Base-by-base conservation (phyloP, 1,140 invertebrate species). In the Zaprionus kolodkinae region DNA sequence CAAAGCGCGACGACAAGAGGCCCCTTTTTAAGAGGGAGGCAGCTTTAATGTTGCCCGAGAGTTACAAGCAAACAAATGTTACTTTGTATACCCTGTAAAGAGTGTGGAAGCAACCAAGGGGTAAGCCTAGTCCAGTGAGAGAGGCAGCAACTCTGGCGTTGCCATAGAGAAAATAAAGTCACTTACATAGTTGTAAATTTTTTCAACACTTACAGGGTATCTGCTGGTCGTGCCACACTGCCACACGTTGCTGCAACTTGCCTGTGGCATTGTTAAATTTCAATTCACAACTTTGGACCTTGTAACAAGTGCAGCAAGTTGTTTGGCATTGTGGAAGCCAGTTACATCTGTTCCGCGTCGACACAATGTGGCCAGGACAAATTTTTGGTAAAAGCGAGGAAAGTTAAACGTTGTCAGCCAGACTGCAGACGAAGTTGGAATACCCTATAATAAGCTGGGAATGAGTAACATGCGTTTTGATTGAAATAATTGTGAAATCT, bases 271-370 rank as follows among this genome's bases (percentile, higher is more conserved):
- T 81, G 82, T 84, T 86, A 68, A 86, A 84, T 86, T 84, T 68
- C 70, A 85, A 84, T 86, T 81, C 81, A 81, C 66, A 84, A 84
- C 82, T 84, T 84, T 84, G 80, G 69, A 71, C 69, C 82, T 68
- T 84, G 81, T 86, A 57, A 52, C 81, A 85, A 84, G 73, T 78
- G 78, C 63, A 65, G 82, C 81, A 78, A 81, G 81, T 84, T 84
- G 81, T 84, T 84, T 84, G 81, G 81, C 81, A 84, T 85, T 84
- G 81, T 84, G 78, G 52, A 48, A 77, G 68, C 64, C 52, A 71
- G 69, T 81, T 78, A 84, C 81, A 84, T 67, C 62, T 85, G 81
- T 81, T 67, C 33, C 21, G 36, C 52, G 60, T 64, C 36, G 38
- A 21, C 72, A 62, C 55, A 69, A 62, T 69, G 59, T 63, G 66